phyloP scores from a whole-genome alignment of 2,888 invertebrate species.

The Ptychoptera contaminata region DNA sequence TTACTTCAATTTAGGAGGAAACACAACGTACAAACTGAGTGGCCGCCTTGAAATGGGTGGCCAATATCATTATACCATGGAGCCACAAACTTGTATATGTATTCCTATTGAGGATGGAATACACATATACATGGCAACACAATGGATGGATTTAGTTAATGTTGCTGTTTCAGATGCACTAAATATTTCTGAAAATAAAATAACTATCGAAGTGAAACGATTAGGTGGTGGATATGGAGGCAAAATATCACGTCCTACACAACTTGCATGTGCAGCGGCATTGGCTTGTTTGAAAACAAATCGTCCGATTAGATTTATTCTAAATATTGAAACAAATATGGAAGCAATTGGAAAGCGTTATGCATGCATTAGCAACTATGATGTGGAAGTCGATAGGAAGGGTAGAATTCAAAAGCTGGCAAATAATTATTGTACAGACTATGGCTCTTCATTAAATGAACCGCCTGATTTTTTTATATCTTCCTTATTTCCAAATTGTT shows the following conservation, averaged over 20 bases:
- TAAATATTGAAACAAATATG: slow-evolving; percentile 52
- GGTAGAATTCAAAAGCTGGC: slow-evolving; percentile 32
- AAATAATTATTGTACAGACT: slow-evolving; percentile 17
- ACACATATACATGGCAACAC: slow-evolving; percentile 44
- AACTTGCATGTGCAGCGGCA: slow-evolving; percentile 44
- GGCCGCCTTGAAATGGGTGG: slow-evolving; percentile 32
- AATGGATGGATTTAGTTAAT: slow-evolving; percentile 46
- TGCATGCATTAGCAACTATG: slow-evolving; percentile 35
- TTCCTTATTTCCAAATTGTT: slow-evolving; percentile 36
- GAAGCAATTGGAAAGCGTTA: slow-evolving; percentile 39
- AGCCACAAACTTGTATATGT: slow-evolving; percentile 48
- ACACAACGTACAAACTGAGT: slow-evolving; percentile 17
- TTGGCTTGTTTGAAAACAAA: slow-evolving; percentile 40
- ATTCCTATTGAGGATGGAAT: slow-evolving; percentile 53
- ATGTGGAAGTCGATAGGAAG: slow-evolving; percentile 37
- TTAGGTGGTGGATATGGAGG: slow-evolving; percentile 54
- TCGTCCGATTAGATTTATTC: slow-evolving; percentile 42
- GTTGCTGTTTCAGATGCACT: slow-evolving; percentile 36
- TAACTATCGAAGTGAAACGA: slow-evolving; percentile 6
- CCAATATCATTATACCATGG: slow-evolving; percentile 70
- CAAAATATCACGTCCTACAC: slow-evolving; percentile 42
- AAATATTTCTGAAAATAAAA: slow-evolving; percentile 31
- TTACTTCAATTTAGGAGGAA: background rate
- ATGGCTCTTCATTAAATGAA: slow-evolving; percentile 32
- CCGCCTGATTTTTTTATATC: slow-evolving; percentile 20